Evolutionary conservation across 2,888 invertebrate genomes (phyloP), one percentile per base, ranked within the genome.

Genomic region (Lepidocyrtoides sp.): DNA sequence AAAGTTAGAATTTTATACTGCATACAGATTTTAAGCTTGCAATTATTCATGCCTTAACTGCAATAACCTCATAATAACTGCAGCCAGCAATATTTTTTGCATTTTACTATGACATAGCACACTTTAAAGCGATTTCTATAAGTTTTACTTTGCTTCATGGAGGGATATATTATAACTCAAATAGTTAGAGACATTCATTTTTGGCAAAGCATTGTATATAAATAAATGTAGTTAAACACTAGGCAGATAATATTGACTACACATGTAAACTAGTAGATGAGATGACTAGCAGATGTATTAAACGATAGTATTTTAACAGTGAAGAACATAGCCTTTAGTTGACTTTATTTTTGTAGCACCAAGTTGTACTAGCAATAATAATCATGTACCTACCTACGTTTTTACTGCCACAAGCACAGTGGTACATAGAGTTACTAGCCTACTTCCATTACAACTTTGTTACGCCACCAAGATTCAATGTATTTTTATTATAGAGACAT

Each of bases 401-500:
- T 75, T 75, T 75, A 23, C 26, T 60, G 26, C 23, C 10, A 44
- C 17, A 69, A 36, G 14, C 36, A 3, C 2, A 54, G 20, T 23
- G 12, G 60, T 60, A 26, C 26, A 23, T 26, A 1, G 14, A 60
- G 23, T 60, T 8, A 26, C 26, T 54, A 60, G 23, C 14, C 20
- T 1, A 12, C 60, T 26, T 60, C 66, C 66, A 69, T 36, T 66
- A 66, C 29, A 41, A 10, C 20, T 20, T 7, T 20, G n/a, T 69
- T 69, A 41, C 1, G 41, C 20, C 2, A 44, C 26, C 5, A 17
- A 32, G 51, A 12, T 54, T 29, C n/a, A n/a, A n/a, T n/a, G n/a
- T n/a, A n/a, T n/a, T n/a, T n/a, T n/a, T n/a, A n/a, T 54, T 54
- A 54, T 82, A 1, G 12, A 75, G 14, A 44, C 23, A 75, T 75